phyloP scores from a whole-genome alignment of 1,140 invertebrate genomes.

The Mylabris phalerata region DNA sequence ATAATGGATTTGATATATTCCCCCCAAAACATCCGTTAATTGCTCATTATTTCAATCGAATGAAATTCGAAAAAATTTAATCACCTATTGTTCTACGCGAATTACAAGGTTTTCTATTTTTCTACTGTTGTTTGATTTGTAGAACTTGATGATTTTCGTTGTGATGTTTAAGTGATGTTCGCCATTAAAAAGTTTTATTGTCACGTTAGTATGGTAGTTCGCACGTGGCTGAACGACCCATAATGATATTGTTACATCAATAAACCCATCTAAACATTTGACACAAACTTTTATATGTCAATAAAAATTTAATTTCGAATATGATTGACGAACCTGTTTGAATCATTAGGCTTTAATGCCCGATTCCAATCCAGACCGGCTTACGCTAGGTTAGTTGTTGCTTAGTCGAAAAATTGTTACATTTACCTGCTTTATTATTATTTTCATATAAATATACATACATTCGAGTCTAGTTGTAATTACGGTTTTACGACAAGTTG shows the following conservation, averaged over 20 bases:
- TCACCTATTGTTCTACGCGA: no score
- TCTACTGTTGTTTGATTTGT: no score
- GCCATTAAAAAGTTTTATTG: slow-evolving; percentile 43
- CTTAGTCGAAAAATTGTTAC: not conserved
- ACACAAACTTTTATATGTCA: slow-evolving; percentile 39
- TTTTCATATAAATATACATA: slow-evolving; percentile 4
- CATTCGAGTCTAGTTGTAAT: slow-evolving; percentile 2
- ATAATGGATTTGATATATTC: no score
- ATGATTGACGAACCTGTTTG: slow-evolving; percentile 39
- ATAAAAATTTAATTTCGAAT: slow-evolving; percentile 42
- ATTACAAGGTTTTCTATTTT: no score
- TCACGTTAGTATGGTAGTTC: slow-evolving; percentile 37
- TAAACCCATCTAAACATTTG: slow-evolving; percentile 41
- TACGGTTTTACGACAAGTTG: slow-evolving; percentile 10
- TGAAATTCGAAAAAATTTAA: no score
- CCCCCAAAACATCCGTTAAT: no score
- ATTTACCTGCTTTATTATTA: slow-evolving; percentile 12
- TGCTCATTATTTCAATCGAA: no score
- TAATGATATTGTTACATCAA: slow-evolving; percentile 43
- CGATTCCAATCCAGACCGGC: slow-evolving; percentile 8
- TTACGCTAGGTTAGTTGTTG: slow-evolving; percentile 4
- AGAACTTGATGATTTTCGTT: no score
- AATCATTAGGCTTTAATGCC: slow-evolving; percentile 25
- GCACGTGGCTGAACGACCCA: slow-evolving; percentile 38
- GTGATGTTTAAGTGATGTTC: slow-evolving; percentile 22